Evolutionary conservation across 1,140 invertebrate genomes (phyloP).

Genomic region (Pteromalus puparum): DNA sequence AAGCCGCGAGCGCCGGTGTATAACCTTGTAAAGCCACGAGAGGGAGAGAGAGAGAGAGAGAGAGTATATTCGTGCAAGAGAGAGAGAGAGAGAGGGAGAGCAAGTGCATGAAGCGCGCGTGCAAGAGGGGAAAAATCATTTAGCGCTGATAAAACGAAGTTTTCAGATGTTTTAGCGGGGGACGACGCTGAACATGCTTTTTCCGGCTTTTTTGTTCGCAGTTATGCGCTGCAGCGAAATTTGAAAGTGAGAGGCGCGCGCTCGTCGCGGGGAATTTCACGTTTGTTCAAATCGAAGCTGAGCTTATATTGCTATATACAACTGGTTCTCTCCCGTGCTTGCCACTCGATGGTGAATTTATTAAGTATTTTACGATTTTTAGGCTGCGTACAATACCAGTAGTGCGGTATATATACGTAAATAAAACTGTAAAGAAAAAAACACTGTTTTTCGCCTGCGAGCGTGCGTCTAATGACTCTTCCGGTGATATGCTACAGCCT

Average conservation of each 20-base stretch:
- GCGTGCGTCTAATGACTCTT: neutral
- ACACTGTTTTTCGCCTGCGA: too few relatives aligned
- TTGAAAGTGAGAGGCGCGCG: neutral
- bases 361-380: neutral
- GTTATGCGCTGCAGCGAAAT: neutral
- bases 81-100: neutral
- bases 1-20: neutral
- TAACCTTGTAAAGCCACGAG: constrained; percentile 18
- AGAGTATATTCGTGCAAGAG: neutral
- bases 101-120: neutral
- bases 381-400: neutral
- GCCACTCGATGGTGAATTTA: neutral
- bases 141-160: constrained; percentile 33
- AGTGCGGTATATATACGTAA: neutral
- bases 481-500: neutral
- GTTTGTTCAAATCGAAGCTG: neutral
- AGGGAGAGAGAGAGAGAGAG: neutral
- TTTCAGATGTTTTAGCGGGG: constrained; percentile 21
- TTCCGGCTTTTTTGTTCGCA: neutral
- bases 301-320: neutral
- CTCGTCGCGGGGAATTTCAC: neutral
- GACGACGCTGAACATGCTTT: neutral
- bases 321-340: neutral
- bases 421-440: too few relatives aligned
- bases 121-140: constrained; percentile 27